Evolutionary conservation across 2,888 invertebrate genomes (phyloP), one percentile per base, ranked within the genome.

Genomic region (Hybos culiciformis): DNA sequence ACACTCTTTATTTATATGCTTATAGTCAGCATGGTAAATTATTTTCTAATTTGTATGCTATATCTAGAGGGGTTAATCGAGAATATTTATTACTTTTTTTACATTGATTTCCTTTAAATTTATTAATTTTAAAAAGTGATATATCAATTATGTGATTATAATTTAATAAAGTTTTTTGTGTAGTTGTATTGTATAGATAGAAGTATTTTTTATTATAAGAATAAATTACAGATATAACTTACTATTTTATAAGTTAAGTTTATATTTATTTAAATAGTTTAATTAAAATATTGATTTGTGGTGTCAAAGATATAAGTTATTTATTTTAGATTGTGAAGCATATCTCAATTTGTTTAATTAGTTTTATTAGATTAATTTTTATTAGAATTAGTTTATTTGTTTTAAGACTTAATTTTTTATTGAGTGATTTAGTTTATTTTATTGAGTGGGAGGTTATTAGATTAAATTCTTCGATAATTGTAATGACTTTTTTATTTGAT

Each of bases 231-330:
- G n/a, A n/a, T n/a, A n/a, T n/a, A n/a, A n/a, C n/a, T n/a, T n/a
- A n/a, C n/a, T n/a, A n/a, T n/a, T n/a, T n/a, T n/a, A n/a, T n/a
- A n/a, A n/a, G n/a, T n/a, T n/a, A n/a, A n/a, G n/a, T n/a, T n/a
- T n/a, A n/a, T n/a, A n/a, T n/a, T n/a, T n/a, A n/a, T n/a, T n/a
- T n/a, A n/a, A n/a, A n/a, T n/a, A n/a, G n/a, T n/a, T 72, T 78
- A 78, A 67, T 37, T 51, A 75, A 75, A 77, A 77, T 73, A 66
- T 72, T 75, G 72, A 74, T 74, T 77, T 78, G 75, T 78, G 76
- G 70, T 55, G 46, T 74, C 71, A 74, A 70, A 65, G 69, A 73
- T 73, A 65, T 72, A 69, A 64, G 20, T 44, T 41, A 50, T 53
- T 67, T 67, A 70, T 68, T 70, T 73, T 71, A 70, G 59, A 62